A percentile compares a stretch with the other conserved stretches of the same genome.
phyloP scores from a whole-genome alignment of 92 coral and sea anemone species.

The Plumapathes pennacea region DNA sequence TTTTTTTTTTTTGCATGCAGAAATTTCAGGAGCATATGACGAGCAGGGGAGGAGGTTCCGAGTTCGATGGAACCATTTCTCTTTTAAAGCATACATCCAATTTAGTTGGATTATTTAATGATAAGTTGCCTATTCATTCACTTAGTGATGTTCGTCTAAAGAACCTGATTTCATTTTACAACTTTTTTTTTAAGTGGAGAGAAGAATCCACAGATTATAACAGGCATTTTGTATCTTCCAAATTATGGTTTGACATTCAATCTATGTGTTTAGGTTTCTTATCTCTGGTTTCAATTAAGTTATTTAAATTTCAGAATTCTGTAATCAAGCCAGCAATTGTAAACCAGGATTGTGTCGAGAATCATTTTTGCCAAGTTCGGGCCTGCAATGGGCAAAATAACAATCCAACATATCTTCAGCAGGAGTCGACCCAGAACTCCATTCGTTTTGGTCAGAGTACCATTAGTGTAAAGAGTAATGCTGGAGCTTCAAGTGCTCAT shows the following conservation, averaged over 20 bases:
- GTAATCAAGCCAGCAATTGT: constrained; percentile 46
- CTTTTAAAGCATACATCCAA: constrained; percentile 13
- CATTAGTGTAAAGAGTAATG: constrained; percentile 55
- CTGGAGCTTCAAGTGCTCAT: constrained; percentile 16
- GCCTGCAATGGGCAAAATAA: constrained; percentile 44
- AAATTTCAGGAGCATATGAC: constrained; percentile 10
- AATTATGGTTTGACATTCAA: constrained; percentile 41
- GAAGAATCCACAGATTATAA: neutral
- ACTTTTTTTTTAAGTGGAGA: constrained; percentile 13
- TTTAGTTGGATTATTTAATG: constrained; percentile 17
- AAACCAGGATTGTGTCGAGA: constrained; percentile 49
- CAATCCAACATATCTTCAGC: constrained; percentile 41
- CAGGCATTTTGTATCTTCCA: constrained; percentile 13
- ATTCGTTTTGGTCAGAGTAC: constrained; percentile 53
- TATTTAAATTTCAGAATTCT: constrained; percentile 7
- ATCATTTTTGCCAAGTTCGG: constrained; percentile 48
- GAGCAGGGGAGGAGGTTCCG: neutral
- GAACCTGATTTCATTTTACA: constrained; percentile 10
- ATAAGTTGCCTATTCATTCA: constrained; percentile 16
- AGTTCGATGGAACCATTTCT: constrained; percentile 4
- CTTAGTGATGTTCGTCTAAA: constrained; percentile 11
- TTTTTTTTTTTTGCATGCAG: constrained; percentile 4
- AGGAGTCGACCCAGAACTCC: constrained; percentile 38
- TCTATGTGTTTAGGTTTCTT: constrained; percentile 27
- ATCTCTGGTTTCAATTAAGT: constrained; percentile 24